These are phyloP conservation scores for Baryphthengus martii DNA, from an alignment of 2,113 vertebrate genomes.

Conservation along the genomic window DNA sequence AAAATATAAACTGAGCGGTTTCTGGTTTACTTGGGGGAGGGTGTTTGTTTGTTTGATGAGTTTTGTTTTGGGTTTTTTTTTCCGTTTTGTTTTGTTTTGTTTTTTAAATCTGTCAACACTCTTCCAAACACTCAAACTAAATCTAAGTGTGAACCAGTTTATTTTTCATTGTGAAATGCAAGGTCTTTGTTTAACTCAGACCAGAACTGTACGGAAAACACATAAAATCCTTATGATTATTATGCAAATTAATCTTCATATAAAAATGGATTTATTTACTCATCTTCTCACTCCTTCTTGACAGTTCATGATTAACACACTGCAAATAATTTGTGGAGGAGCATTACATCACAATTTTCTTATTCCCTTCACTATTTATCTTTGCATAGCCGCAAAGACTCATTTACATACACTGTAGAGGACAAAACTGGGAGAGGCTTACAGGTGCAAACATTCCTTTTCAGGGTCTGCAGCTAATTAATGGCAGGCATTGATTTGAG, in stretches of 20 bases:
- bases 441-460: background rate
- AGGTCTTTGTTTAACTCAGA: background rate
- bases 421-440: background rate
- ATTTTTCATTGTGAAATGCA: background rate
- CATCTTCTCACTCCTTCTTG: background rate
- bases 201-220: background rate
- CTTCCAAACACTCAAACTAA: background rate
- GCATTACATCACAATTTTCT: background rate
- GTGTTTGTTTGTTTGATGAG: background rate
- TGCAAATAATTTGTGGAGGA: background rate
- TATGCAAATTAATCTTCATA: background rate
- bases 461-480: background rate
- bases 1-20: background rate
- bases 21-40: rapidly evolving
- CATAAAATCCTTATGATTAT: background rate
- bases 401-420: background rate
- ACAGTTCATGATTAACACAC: background rate
- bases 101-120: background rate
- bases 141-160: background rate
- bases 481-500: background rate
- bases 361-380: background rate
- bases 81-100: too few species aligned
- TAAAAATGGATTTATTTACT: background rate
- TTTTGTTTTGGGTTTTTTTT: background rate
- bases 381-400: background rate